Conservation (phyloP, 2,888 invertebrate species). For the Pardosa pseudoannulata region DNA sequence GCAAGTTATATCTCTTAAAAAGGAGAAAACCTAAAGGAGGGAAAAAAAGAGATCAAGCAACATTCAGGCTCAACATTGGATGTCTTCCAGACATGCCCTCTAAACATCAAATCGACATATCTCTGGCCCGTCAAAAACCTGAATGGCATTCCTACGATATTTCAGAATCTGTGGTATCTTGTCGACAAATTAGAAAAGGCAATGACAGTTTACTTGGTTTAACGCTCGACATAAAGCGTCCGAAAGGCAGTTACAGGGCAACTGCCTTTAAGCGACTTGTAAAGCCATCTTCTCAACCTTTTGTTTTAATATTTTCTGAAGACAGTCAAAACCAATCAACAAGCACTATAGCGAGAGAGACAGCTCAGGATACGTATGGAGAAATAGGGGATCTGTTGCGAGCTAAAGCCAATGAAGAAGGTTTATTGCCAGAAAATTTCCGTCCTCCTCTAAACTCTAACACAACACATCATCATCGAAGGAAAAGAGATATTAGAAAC, state of each 20-base stretch:
- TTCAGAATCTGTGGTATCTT: conserved; percentile 75
- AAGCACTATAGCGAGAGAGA: neutral
- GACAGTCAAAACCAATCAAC: conserved; percentile 75
- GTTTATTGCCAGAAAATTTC: neutral
- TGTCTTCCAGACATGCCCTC: conserved; percentile 42
- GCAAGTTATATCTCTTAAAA: conserved; percentile 49
- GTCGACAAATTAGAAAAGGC: conserved; percentile 74
- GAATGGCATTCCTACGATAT: conserved; percentile 78
- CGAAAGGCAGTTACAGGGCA: conserved; percentile 74
- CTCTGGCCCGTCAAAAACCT: conserved; percentile 75
- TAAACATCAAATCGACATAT: conserved; percentile 28
- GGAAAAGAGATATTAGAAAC: neutral
- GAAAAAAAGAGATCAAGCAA: conserved; percentile 11
- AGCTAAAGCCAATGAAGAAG: conserved; percentile 10
- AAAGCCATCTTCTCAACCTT: conserved; percentile 76
- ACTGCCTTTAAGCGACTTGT: conserved; percentile 76
- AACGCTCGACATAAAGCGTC: conserved; percentile 75
- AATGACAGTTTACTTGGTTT: conserved; percentile 76
- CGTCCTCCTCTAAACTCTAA: neutral
- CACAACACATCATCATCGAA: neutral
- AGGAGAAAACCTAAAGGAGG: conserved; percentile 32
- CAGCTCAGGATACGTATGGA: neutral
- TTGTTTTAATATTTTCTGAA: conserved; percentile 78
- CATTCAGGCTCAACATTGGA: conserved; percentile 45
- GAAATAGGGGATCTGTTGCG: conserved; percentile 31